Evolutionary conservation across 2,113 vertebrate species (phyloP), one percentile per base, ranked within the genome.

Genomic region (Hemicordylus capensis): DNA sequence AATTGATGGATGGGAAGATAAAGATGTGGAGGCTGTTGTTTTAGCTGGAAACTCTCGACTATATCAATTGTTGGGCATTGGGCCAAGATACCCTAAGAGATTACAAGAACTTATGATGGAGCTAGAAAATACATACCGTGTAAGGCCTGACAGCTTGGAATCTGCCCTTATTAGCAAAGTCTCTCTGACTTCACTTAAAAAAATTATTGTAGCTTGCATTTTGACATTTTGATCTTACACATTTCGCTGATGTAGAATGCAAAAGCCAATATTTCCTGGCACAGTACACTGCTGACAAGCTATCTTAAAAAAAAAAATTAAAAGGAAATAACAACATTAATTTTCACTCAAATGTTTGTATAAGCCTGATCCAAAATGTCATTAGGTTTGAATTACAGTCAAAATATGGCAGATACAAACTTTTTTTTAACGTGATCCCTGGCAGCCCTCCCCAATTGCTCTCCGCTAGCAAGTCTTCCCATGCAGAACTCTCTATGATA

Each of bases 1-100:
- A 79, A 85, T 88, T 95, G 94, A 95, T 94, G 86, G 85, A 95
- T 95, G 89, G 76, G 89, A 91, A 94, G 93, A 90, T 93, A 93
- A 93, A 93, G 91, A 91, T 61, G 81, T 84, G 91, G 89, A 94
- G 89, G 80, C 90, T 93, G 95, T 96, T 96, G 80, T 96, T 96
- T 95, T 93, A 96, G 92, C 93, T 91, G 89, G 81, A 87, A 93
- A 89, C 76, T 90, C 91, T 90, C 85, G 85, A 92, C 85, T 92
- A 70, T 93, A 95, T 94, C 89, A 92, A 78, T 95, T 89, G 69
- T 84, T 92, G 87, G 92, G 92, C 89, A 74, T 2, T 15, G 81
- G 79, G 87, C 92, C 92, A 95, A 89, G 61, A 86, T 80, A 75
- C 84, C 89, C 89, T 59, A 85, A 88, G 59, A 93, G 69, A 58